phyloP scores from a whole-genome alignment of 1,140 invertebrate species.

The Lepidotrigona ventralis region DNA sequence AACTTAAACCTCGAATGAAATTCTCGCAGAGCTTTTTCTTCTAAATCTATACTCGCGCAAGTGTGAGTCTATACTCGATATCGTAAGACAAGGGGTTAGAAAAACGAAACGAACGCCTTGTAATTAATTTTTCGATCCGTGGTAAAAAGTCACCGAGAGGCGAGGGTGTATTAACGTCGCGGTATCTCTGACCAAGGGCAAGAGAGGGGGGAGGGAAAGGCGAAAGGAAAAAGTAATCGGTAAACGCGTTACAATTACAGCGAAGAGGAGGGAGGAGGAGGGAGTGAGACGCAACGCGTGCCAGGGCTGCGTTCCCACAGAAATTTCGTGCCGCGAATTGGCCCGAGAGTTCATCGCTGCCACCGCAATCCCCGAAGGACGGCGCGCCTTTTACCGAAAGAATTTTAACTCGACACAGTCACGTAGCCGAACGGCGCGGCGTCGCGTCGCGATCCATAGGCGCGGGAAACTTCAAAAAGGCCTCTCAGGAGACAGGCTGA shows the following conservation, averaged over 20 bases:
- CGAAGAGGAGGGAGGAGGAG: not conserved
- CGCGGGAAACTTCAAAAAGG: conserved; percentile 48
- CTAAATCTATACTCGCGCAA: no score
- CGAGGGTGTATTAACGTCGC: not conserved
- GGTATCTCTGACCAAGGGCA: not conserved
- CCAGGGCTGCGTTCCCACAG: conserved; percentile 15
- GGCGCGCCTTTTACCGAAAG: conserved; percentile 39
- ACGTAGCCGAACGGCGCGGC: conserved; percentile 40
- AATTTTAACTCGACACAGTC: conserved; percentile 55
- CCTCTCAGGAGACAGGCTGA: conserved; percentile 56
- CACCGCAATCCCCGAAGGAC: conserved; percentile 44
- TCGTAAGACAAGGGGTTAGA: no score
- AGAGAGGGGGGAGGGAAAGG: not conserved
- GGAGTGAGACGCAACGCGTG: conserved; percentile 27
- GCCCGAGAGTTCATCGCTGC: conserved; percentile 11
- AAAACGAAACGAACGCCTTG: no score
- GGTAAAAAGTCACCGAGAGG: no score
- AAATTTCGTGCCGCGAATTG: conserved; percentile 40
- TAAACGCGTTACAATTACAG: not conserved
- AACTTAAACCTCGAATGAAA: no score
- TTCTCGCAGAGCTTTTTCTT: no score
- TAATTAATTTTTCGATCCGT: no score
- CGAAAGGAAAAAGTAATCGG: not conserved
- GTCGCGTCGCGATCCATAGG: conserved; percentile 28
- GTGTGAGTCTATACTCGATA: no score